Base-by-base conservation (phyloP, 2,113 vertebrate genomes). In the Gymnocephalus cernua region DNA sequence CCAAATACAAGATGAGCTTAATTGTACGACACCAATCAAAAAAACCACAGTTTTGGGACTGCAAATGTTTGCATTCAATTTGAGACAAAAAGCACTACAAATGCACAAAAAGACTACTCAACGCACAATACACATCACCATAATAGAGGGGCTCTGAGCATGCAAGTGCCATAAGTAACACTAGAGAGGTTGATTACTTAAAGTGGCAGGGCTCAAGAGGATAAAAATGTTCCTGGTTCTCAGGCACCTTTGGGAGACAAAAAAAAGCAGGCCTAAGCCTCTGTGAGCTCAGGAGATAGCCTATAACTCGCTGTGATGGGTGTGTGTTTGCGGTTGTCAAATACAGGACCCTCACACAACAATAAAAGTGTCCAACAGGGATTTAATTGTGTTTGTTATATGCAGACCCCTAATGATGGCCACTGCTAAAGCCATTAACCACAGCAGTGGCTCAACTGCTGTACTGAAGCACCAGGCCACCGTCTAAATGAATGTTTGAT, bases 321-420 rank as follows among this genome's bases (percentile, higher is more conserved):
- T 93, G 95, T 93, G 94, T 91, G 95, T 96, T 97, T 94, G 84
- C 77, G 93, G 91, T 93, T 96, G 97, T 96, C 96, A 94, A 94
- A 95, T 92, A 69, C 91, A 92, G 94, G 96, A 95, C 94, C 93
- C 95, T 96, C 93, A 90, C 89, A 94, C 90, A 95, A 94, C 95
- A 95, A 97, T 97, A 96, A 95, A 95, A 94, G 96, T 95, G 94
- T 97, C 97, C 95, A 96, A 95, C 95, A 91, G 97, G 96, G 96
- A 97, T 95, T 98, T 97, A 99, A 99, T 97, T 97, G 97, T 96
- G 96, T 97, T 97, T 96, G 96, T 97, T 97, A 98, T 97, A 97
- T 96, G 96, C 96, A 91, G 93, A 95, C 92, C 95, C 95, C 96
- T 96, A 97, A 97, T 97, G 96, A 97, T 95, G 96, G 95, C 96